Conservation (phyloP, 2,888 invertebrate genomes). For the Neria commutata region DNA sequence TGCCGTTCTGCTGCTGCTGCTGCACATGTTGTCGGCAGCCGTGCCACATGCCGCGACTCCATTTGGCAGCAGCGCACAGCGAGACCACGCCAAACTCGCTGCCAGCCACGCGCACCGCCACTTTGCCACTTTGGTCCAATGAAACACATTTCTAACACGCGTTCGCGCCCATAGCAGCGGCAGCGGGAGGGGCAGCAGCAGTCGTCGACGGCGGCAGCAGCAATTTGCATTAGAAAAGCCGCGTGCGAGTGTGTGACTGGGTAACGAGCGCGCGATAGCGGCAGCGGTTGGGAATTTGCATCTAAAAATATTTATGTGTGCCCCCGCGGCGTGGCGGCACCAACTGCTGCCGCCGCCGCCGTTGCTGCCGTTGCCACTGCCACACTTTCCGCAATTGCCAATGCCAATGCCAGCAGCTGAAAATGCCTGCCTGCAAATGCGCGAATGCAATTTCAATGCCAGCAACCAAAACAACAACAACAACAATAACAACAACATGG, state of each 20-base stretch:
- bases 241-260: slow-evolving; percentile 14
- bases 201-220: background rate
- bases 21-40: background rate
- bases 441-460: slow-evolving; percentile 21
- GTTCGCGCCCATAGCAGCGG: slow-evolving; percentile 24
- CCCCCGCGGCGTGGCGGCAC: too few relatives aligned
- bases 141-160: slow-evolving; percentile 2
- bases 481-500: background rate
- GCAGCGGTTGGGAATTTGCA: background rate
- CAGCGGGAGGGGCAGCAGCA: slow-evolving; percentile 25
- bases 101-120: background rate
- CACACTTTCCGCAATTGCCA: slow-evolving; percentile 13
- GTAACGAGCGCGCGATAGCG: background rate
- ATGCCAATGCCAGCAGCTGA: slow-evolving; percentile 20
- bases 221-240: slow-evolving; percentile 18
- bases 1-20: too few relatives aligned
- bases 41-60: too few relatives aligned
- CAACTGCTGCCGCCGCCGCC: too few relatives aligned
- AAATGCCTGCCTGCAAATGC: background rate
- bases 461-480: slow-evolving; percentile 8
- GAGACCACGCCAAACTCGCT: background rate
- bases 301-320: slow-evolving; percentile 12
- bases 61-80: background rate
- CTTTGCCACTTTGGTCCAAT: background rate
- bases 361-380: background rate